Conservation (phyloP, 2,888 invertebrate species). For the Zeuzera pyrina region DNA sequence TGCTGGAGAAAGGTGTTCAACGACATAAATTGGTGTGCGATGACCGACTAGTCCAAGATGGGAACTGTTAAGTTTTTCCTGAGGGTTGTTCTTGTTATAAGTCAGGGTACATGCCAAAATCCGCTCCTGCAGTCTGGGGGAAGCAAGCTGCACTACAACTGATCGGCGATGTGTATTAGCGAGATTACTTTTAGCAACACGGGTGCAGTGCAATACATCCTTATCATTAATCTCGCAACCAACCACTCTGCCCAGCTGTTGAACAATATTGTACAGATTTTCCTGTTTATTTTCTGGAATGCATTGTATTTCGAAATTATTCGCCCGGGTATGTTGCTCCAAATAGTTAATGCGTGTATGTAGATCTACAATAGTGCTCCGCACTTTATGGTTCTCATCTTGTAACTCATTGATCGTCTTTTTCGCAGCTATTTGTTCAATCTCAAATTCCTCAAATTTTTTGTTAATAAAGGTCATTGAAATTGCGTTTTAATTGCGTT, state of each 20-base stretch:
- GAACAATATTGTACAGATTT: conserved; percentile 7
- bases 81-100: conserved; percentile 11
- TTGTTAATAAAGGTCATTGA: conserved; percentile 7
- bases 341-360: conserved; percentile 2
- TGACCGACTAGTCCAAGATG: conserved; percentile 7
- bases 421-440: not conserved
- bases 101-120: conserved; percentile 9
- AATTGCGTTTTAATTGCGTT: not conserved
- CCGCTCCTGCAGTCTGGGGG: conserved; percentile 9
- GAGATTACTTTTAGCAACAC: conserved; percentile 9
- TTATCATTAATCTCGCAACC: conserved; percentile 2
- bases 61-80: conserved; percentile 10
- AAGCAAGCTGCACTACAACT: conserved; percentile 12
- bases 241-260: conserved; percentile 4
- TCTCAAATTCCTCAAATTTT: conserved; percentile 1
- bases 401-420: not conserved
- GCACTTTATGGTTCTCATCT: conserved; percentile 1
- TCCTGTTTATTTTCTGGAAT: conserved; percentile 11
- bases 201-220: conserved; percentile 6
- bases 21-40: conserved; percentile 1
- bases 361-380: conserved; percentile 6
- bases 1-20: conserved; percentile 5
- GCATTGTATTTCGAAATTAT: conserved; percentile 12
- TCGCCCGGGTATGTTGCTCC: conserved; percentile 10
- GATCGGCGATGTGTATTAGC: conserved; percentile 10